Conservation (phyloP, 2,888 invertebrate genomes). For the Acholoe squamosa region DNA sequence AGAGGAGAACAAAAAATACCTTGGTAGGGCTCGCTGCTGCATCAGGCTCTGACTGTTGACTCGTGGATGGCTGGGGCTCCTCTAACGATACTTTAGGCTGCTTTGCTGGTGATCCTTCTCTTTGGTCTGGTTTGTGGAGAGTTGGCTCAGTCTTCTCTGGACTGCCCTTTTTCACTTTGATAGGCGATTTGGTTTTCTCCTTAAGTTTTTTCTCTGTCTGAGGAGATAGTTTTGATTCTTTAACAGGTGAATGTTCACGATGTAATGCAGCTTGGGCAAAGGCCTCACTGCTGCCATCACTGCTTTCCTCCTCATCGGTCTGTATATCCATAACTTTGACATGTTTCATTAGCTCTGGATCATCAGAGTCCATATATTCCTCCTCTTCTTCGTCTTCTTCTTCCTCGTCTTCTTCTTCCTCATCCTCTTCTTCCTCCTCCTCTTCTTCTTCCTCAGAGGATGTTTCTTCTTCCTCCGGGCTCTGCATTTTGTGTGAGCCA, state of each 20-base stretch:
- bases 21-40: not conserved
- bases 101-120: not conserved
- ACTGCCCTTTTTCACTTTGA: slow-evolving; percentile 13
- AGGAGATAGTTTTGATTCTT: not conserved
- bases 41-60: slow-evolving; percentile 31
- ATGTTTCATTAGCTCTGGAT: slow-evolving; percentile 76
- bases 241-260: not conserved
- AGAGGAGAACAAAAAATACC: too few species aligned
- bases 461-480: slow-evolving; percentile 64
- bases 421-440: slow-evolving; percentile 65
- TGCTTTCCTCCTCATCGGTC: slow-evolving; percentile 72
- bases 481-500: slow-evolving; percentile 57
- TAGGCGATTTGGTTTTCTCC: slow-evolving; percentile 16
- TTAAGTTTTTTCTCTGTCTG: not conserved
- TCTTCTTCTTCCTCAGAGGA: slow-evolving; percentile 62
- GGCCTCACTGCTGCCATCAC: slow-evolving; percentile 75
- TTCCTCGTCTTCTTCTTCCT: slow-evolving; percentile 72
- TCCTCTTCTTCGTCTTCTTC: slow-evolving; percentile 88
- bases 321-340: slow-evolving; percentile 70
- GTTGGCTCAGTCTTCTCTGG: not conserved
- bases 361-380: slow-evolving; percentile 78
- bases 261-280: not conserved
- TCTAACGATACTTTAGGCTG: not conserved
- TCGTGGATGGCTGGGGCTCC: slow-evolving; percentile 49
- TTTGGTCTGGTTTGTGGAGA: not conserved